These are phyloP conservation scores for Melanerpes formicivorus DNA, from an alignment of 2,113 vertebrate species.

Conservation along the genomic window DNA sequence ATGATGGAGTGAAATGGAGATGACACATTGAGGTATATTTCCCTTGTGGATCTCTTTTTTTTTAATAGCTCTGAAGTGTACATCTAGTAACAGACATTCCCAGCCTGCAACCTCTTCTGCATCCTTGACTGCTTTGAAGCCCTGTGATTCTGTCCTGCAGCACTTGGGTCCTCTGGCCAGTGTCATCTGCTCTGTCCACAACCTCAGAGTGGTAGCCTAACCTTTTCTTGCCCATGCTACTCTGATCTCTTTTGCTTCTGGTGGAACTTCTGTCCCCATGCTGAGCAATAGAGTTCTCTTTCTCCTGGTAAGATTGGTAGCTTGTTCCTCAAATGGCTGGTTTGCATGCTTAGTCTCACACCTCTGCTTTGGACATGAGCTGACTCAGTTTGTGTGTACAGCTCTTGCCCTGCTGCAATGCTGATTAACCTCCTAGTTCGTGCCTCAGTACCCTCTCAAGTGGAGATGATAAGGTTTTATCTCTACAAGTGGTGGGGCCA, in stretches of 20 bases:
- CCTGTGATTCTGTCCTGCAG: background rate
- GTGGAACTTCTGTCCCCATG: background rate
- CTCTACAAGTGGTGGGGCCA: background rate
- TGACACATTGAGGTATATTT: background rate
- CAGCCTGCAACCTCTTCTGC: background rate
- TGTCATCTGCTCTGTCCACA: background rate
- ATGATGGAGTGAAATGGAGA: background rate
- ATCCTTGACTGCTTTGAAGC: background rate
- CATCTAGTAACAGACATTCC: background rate
- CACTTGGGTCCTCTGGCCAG: rapidly evolving
- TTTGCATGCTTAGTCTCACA: background rate
- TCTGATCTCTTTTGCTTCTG: background rate
- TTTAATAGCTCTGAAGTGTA: background rate
- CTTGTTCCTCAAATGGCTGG: background rate
- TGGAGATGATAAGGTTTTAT: background rate
- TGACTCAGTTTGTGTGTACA: background rate
- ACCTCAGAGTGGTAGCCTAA: no score
- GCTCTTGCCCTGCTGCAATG: background rate
- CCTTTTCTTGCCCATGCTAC: background rate
- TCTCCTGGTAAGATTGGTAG: background rate
- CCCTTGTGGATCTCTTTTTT: background rate
- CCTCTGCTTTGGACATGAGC: background rate
- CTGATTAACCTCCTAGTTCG: background rate
- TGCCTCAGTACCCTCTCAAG: background rate
- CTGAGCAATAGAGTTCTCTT: background rate